Conservation (phyloP, 2,797 vertebrate species). For the Oryzias sinensis region DNA sequence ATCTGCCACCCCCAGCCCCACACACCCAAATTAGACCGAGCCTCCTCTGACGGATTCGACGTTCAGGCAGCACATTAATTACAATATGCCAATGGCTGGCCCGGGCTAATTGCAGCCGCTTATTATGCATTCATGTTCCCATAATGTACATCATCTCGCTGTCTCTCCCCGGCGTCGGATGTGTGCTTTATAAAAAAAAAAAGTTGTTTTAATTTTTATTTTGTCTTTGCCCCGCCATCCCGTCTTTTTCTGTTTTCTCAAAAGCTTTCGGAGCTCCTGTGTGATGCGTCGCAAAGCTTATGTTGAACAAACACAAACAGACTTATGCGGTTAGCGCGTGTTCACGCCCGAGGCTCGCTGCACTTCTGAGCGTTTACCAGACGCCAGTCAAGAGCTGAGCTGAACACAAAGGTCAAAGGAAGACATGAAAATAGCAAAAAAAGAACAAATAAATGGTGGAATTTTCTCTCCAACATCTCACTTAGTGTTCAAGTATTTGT, state of each 20-base stretch:
- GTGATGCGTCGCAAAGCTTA: not conserved
- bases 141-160: constrained; percentile 63
- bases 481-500: too few species aligned
- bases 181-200: constrained; percentile 24
- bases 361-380: not conserved
- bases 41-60: constrained; percentile 57
- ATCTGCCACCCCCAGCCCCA: constrained; percentile 47
- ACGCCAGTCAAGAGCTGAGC: too few species aligned
- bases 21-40: constrained; percentile 61
- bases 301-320: constrained; percentile 11
- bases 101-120: constrained; percentile 65
- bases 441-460: too few species aligned
- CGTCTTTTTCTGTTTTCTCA: constrained; percentile 20
- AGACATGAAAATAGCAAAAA: too few species aligned
- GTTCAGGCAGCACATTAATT: constrained; percentile 69
- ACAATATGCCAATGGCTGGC: constrained; percentile 67
- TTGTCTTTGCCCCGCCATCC: constrained; percentile 35
- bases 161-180: constrained; percentile 32
- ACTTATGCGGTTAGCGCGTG: not conserved
- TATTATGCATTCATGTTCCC: constrained; percentile 71
- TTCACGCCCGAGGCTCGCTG: not conserved
- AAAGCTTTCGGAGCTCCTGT: constrained; percentile 25
- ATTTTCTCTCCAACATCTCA: too few species aligned
- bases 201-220: too few species aligned
- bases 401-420: too few species aligned